Evolutionary conservation across 2,888 invertebrate species (phyloP).

Genomic region (Microplitis deprimator): DNA sequence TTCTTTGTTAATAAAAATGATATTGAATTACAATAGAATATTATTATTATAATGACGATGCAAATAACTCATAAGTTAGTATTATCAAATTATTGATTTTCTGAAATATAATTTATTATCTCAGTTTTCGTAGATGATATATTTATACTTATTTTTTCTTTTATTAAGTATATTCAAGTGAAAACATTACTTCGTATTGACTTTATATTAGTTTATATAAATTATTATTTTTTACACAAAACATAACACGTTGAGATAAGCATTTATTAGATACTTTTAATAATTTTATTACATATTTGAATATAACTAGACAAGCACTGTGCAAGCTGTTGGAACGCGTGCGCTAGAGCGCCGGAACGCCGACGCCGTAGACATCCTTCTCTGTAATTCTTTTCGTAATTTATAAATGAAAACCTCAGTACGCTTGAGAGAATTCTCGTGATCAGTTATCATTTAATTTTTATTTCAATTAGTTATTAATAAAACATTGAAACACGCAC

Average conservation of each 20-base stretch:
- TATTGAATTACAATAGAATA: no score
- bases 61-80: no score
- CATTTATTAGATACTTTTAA: background rate
- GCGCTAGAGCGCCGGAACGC: conserved; percentile 40
- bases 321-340: conserved; percentile 30
- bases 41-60: no score
- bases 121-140: no score
- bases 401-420: conserved; percentile 48
- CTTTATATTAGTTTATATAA: no score
- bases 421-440: conserved; percentile 59
- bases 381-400: conserved; percentile 7
- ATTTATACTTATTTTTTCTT: no score
- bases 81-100: no score
- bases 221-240: background rate
- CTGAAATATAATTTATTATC: no score
- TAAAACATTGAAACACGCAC: conserved; percentile 20
- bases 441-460: background rate
- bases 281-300: conserved; percentile 12
- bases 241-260: background rate
- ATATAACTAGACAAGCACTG: conserved; percentile 15
- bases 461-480: background rate
- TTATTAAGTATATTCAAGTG: no score
- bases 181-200: no score
- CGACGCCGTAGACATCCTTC: conserved; percentile 30
- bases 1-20: no score